Evolutionary conservation across 2,113 vertebrate species (phyloP), one percentile per base, ranked within the genome.

Genomic region (Origma solitaria): DNA sequence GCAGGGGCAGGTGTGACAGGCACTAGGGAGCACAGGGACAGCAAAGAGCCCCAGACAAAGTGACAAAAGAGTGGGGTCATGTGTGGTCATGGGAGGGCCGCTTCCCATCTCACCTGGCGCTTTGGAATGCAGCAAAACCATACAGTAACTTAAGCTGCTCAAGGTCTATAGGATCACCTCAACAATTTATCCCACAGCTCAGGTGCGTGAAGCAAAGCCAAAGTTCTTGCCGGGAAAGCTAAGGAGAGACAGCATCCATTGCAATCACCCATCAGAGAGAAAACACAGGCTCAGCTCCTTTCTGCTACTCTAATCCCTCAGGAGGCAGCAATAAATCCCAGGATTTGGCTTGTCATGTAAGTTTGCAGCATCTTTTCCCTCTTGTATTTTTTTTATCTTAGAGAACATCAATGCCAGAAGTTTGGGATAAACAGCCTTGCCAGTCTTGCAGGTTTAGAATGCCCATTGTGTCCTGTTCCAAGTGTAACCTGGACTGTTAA

Each of bases 321-420:
- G 72, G 50, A 96, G 38, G 62, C 64, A 91, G 70, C 57, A 75
- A 70, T 80, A 88, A 92, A 86, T 91, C 88, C 86, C 66, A 89
- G 68, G 86, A 82, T 94, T 97, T 92, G 65, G 35, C 66, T 91
- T 79, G 70, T 54, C 73, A 10, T 69, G 68, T 73, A 80, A 70
- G 57, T 91, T 51, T 85, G 83, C 38, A 65, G 35, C 40, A 72
- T 28, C 89, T 85, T 38, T 9, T 40, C 13, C 33, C 21, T 45
- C 16, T 20, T 56, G 62, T 19, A 10, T 51, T 77, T 66, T 64
- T 45, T 82, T 81, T 47, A 16, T 9, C 45, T 93, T 56, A 13
- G 53, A 56, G 60, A 85, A 58, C 19, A 84, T 69, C 44, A 57
- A 11, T 53, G 54, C 31, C 25, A 56, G 35, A 42, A 4, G 5